Percentiles rank a stretch among this genome's conserved stretches.
phyloP scores from a whole-genome alignment of 2,113 vertebrate genomes.

The Eurypyga helias region DNA sequence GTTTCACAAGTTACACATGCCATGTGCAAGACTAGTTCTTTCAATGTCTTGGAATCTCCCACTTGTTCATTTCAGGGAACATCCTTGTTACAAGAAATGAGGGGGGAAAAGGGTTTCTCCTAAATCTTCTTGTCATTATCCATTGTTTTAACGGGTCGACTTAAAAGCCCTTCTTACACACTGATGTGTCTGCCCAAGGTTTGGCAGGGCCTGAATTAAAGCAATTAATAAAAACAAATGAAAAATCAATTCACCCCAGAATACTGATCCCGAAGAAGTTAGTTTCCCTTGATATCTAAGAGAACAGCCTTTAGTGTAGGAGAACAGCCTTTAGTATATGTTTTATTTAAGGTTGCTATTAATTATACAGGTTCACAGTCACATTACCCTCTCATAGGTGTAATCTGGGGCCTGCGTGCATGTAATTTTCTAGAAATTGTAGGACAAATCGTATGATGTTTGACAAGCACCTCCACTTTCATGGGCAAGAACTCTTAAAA shows the following conservation, averaged over 20 bases:
- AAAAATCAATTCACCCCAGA: not conserved
- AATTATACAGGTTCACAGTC: not conserved
- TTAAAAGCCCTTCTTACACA: not conserved
- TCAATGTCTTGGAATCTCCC: not conserved
- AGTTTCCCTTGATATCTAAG: not conserved
- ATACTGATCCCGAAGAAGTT: not conserved
- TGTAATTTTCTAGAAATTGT: not conserved
- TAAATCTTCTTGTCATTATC: not conserved
- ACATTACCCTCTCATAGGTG: not conserved
- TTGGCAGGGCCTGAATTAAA: not conserved
- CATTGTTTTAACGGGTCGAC: not conserved
- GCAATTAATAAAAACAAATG: not conserved
- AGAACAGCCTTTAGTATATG: not conserved
- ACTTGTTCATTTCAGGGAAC: not conserved
- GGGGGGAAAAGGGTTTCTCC: not conserved
- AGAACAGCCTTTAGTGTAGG: not conserved
- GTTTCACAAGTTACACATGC: not conserved
- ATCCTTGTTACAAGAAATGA: not conserved
- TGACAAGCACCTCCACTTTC: not conserved
- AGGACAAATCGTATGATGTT: not conserved
- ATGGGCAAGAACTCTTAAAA: not conserved
- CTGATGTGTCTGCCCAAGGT: not conserved
- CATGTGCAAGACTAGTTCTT: not conserved
- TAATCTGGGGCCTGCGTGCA: not conserved
- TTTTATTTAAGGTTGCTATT: not conserved